Conservation (phyloP, 1,140 invertebrate species). For the Neodiprion lecontei region DNA sequence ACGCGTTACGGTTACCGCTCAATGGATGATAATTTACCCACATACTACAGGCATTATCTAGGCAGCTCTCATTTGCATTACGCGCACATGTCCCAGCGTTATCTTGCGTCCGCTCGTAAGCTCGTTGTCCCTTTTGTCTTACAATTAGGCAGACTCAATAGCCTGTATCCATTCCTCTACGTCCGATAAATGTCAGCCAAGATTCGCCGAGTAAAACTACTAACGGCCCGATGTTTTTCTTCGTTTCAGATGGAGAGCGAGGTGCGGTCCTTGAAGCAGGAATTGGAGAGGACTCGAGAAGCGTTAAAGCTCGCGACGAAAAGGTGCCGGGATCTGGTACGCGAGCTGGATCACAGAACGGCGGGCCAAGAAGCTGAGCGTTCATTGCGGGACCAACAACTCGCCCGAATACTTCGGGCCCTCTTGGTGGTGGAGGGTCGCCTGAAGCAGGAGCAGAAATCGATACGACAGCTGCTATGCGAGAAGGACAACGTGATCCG, state of each 20-base stretch:
- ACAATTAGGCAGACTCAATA: too few relatives aligned
- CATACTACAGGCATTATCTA: too few relatives aligned
- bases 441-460: slow-evolving; percentile 77
- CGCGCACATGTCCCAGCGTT: neutral
- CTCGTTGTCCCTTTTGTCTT: neutral
- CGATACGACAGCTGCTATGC: slow-evolving; percentile 70
- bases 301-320: slow-evolving; percentile 60
- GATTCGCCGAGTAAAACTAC: too few relatives aligned
- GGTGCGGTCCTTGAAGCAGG: slow-evolving; percentile 68
- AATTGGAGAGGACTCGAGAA: slow-evolving; percentile 60
- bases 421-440: slow-evolving; percentile 74
- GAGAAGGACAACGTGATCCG: slow-evolving; percentile 76
- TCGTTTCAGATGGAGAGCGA: slow-evolving; percentile 72
- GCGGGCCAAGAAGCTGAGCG: slow-evolving; percentile 67
- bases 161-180: too few relatives aligned
- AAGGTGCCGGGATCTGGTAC: slow-evolving; percentile 65
- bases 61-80: neutral
- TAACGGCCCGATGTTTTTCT: slow-evolving; percentile 24
- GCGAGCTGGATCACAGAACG: slow-evolving; percentile 68
- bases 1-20: too few relatives aligned
- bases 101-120: neutral
- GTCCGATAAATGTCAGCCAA: too few relatives aligned
- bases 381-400: slow-evolving; percentile 69
- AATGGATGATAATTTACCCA: too few relatives aligned
- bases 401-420: slow-evolving; percentile 72